phyloP scores from a whole-genome alignment of 2,888 invertebrate species.

The Epistrophe eligans region DNA sequence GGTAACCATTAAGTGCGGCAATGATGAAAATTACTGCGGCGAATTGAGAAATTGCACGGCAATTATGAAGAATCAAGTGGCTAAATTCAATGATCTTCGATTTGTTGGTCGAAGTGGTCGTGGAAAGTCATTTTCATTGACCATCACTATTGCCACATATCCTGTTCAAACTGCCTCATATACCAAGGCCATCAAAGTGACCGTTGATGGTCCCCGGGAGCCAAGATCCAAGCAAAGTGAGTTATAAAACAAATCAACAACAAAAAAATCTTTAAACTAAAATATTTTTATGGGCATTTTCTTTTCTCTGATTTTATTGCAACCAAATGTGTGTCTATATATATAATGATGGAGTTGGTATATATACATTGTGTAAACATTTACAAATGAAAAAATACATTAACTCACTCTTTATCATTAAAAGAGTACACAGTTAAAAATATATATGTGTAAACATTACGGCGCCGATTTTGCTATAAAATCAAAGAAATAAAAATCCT shows the following conservation, averaged over 20 bases:
- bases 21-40: slow-evolving; percentile 98
- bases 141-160: slow-evolving; percentile 92
- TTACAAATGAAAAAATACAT: slow-evolving; percentile 10
- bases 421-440: background rate
- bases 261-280: background rate
- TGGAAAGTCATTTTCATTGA: slow-evolving; percentile 97
- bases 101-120: slow-evolving; percentile 99
- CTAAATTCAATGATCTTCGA: slow-evolving; percentile 98
- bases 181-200: slow-evolving; percentile 98
- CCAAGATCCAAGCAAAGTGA: slow-evolving; percentile 98
- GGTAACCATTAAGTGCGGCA: slow-evolving; percentile 97
- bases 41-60: slow-evolving; percentile 97
- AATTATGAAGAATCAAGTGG: slow-evolving; percentile 98
- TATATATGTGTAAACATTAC: slow-evolving; percentile 60
- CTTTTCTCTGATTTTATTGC: slow-evolving; percentile 59
- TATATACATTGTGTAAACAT: slow-evolving; percentile 54
- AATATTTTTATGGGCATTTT: slow-evolving; percentile 8
- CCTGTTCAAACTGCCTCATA: slow-evolving; percentile 95
- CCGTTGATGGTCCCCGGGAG: slow-evolving; percentile 99
- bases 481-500: slow-evolving; percentile 50
- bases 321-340: slow-evolving; percentile 64
- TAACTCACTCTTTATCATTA: slow-evolving; percentile 4
- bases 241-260: slow-evolving; percentile 83
- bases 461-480: slow-evolving; percentile 74
- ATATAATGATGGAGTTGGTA: slow-evolving; percentile 24